Evolutionary conservation across 2,797 vertebrate genomes (phyloP).

Genomic region (Epinephelus malabaricus): DNA sequence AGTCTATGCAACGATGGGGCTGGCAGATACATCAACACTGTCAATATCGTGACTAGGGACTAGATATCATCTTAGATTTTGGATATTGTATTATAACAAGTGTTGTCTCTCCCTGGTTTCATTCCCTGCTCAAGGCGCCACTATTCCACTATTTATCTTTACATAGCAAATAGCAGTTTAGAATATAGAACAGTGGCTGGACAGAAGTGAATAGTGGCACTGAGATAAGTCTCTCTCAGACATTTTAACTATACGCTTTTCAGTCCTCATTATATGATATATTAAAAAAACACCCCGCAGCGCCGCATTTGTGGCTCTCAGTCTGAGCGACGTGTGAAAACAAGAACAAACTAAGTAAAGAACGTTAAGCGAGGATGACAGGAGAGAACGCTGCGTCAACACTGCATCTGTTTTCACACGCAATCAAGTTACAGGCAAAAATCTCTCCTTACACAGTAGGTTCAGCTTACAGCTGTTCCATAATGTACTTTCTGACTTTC

Average conservation of each 20-base stretch:
- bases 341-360: slow-evolving; percentile 8
- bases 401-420: slow-evolving; percentile 65
- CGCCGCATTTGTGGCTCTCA: background rate
- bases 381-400: slow-evolving; percentile 42
- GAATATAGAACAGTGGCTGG: too few relatives aligned
- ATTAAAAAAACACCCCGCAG: background rate
- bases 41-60: too few relatives aligned
- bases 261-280: background rate
- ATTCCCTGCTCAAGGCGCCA: too few relatives aligned
- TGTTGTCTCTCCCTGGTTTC: too few relatives aligned
- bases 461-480: slow-evolving; percentile 57
- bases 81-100: too few relatives aligned
- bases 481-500: slow-evolving; percentile 24
- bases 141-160: too few relatives aligned
- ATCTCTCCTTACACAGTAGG: slow-evolving; percentile 11
- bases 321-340: slow-evolving; percentile 17
- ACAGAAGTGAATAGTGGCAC: background rate
- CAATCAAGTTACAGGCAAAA: slow-evolving; percentile 29
- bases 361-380: slow-evolving; percentile 19
- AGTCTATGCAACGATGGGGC: too few relatives aligned
- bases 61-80: too few relatives aligned
- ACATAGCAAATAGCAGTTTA: too few relatives aligned
- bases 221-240: background rate
- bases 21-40: too few relatives aligned
- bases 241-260: background rate